Evolutionary conservation across 2,888 invertebrate genomes (phyloP), one percentile per base, ranked within the genome.

Genomic region (Tenthredo livida): DNA sequence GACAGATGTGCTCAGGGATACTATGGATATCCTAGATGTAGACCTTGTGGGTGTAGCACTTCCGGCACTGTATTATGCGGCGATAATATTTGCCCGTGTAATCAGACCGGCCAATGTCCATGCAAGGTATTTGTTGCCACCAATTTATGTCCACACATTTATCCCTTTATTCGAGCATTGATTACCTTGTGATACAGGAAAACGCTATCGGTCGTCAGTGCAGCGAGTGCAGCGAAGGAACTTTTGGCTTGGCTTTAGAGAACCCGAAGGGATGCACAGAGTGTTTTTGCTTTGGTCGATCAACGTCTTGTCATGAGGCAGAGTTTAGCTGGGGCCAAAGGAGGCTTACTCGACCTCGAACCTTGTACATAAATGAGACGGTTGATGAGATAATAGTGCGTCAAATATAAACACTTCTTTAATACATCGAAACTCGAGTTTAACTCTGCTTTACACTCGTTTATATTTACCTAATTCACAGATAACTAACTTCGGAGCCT

Each of bases 231-330:
- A 95, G 96, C 88, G 95, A 96, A 65, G 97, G 97, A 29, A 97
- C 98, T 0, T 99, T 99, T 93, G 98, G 98, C 0, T 94, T 99
- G 37, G 95, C 97, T 0, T 93, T 93, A 0, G 95, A 96, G 72
- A 98, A 97, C 93, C 96, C 97, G 0, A 95, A 95, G 84, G 99
- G 99, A 9, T 99, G 99, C 93, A 98, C 98, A 0, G 96, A 97
- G 86, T 99, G 99, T 93, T 99, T 98, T 95, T 99, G 99, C 94
- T 99, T 99, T 94, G 98, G 97, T 0, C 95, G 98, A 90, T 97
- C 97, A 78, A 94, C 96, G 4, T 95, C 95, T 84, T 99, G 99
- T 93, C 94, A 95, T 54, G 97, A 98, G 93, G 97, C 98, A 0
- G 95, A 95, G 40, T 96, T 97, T 86, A 96, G 97, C 0, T 97